Evolutionary conservation across 2,888 invertebrate genomes (phyloP).

Genomic region (Hymenopus coronatus): DNA sequence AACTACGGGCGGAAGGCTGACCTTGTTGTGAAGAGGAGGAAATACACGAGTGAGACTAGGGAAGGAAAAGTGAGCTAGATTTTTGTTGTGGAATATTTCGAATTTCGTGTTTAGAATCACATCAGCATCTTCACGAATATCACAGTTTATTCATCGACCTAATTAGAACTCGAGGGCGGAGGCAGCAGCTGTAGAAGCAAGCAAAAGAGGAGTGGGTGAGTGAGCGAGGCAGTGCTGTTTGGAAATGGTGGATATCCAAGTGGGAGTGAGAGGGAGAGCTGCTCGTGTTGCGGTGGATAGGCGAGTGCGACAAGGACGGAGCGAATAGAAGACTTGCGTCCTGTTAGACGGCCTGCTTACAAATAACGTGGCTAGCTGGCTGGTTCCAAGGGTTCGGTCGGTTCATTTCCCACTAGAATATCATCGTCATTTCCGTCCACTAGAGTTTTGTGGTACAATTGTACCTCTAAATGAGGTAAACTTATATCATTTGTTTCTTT

Average conservation of each 20-base stretch:
- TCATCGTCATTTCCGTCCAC: background rate
- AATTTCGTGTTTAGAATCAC: background rate
- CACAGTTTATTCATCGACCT: background rate
- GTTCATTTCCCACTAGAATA: background rate
- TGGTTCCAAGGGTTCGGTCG: background rate
- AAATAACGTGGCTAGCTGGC: background rate
- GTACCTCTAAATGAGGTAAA: too few species aligned
- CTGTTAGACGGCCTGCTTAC: background rate
- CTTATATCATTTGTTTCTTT: too few species aligned
- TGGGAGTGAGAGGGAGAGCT: background rate
- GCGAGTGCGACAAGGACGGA: slow-evolving; percentile 24
- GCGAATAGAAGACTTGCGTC: background rate
- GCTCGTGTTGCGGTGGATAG: slow-evolving; percentile 19
- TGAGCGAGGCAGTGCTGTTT: background rate
- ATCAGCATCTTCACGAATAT: background rate
- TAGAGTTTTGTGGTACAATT: background rate
- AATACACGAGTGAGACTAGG: background rate
- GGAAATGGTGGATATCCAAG: slow-evolving; percentile 15
- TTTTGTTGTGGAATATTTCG: background rate
- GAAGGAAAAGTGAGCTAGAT: background rate
- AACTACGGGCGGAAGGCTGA: background rate
- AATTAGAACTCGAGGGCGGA: background rate
- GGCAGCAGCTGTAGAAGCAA: background rate
- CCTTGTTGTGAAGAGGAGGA: slow-evolving; percentile 8
- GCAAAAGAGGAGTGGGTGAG: background rate